Conservation (phyloP, 2,797 vertebrate species). For the Gastrophryne carolinensis region DNA sequence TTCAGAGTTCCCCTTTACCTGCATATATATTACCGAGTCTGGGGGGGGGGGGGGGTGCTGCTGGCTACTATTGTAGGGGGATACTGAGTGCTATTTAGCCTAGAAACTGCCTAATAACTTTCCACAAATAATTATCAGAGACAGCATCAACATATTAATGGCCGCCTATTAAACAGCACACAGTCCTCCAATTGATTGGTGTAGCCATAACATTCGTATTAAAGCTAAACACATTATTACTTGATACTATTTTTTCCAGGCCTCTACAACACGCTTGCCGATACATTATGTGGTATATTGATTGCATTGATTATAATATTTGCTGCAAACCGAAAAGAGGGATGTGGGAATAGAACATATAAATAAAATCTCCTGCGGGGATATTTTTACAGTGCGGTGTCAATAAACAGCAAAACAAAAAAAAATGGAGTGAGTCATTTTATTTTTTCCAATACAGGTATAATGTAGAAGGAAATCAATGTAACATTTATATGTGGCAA, state of each 20-base stretch:
- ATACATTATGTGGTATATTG: slow-evolving; percentile 48
- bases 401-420: slow-evolving; percentile 40
- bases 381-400: slow-evolving; percentile 8
- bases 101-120: background rate
- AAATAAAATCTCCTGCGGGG: slow-evolving; percentile 29
- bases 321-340: slow-evolving; percentile 26
- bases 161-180: background rate
- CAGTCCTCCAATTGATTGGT: slow-evolving; percentile 41
- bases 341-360: slow-evolving; percentile 14
- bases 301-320: slow-evolving; percentile 44
- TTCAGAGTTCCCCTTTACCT: too few relatives aligned
- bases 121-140: background rate
- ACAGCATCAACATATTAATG: background rate
- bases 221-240: slow-evolving; percentile 5
- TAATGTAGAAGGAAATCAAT: background rate
- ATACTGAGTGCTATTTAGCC: too few relatives aligned
- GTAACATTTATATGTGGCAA: background rate
- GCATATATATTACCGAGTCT: too few relatives aligned
- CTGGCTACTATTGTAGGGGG: too few relatives aligned
- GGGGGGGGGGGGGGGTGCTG: too few relatives aligned
- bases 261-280: slow-evolving; percentile 25
- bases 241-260: background rate
- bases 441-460: background rate
- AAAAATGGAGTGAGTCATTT: slow-evolving; percentile 11
- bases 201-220: slow-evolving; percentile 15